These are phyloP conservation scores for Ursus arctos DNA, from an alignment of 2,113 vertebrate species.

Conservation along the genomic window DNA sequence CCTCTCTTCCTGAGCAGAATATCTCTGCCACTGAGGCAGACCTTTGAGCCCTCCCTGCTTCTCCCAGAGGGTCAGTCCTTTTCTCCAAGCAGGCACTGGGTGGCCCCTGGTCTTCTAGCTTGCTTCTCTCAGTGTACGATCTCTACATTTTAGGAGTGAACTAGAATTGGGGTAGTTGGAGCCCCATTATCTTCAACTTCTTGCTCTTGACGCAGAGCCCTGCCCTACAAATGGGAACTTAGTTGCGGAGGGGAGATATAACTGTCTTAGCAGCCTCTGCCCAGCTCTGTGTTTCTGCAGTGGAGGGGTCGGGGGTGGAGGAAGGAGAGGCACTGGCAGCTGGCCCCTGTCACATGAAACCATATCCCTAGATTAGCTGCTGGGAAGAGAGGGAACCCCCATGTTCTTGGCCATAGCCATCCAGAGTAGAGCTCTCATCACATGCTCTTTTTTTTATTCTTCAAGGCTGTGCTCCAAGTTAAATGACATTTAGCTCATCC, in stretches of 20 bases:
- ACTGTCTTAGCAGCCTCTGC: background rate
- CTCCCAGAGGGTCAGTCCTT: background rate
- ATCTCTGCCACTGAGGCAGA: background rate
- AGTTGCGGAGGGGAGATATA: background rate
- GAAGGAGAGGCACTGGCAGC: background rate
- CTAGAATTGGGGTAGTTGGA: background rate
- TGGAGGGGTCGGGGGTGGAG: background rate
- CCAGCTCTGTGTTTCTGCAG: background rate
- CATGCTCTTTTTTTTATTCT: background rate
- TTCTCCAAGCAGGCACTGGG: background rate
- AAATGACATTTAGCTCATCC: background rate
- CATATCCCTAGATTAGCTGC: background rate
- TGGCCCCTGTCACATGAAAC: background rate
- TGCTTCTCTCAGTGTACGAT: background rate
- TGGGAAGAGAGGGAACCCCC: background rate
- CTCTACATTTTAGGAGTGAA: background rate
- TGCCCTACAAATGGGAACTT: background rate
- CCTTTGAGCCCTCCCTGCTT: background rate
- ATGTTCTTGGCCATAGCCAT: background rate
- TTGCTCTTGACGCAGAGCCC: background rate
- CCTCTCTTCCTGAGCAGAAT: background rate
- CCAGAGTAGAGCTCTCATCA: background rate
- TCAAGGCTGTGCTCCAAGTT: background rate
- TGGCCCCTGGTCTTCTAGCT: background rate
- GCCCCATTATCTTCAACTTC: background rate